These are phyloP conservation scores for Salvator merianae DNA, from an alignment of 2,113 vertebrate genomes.

Conservation along the genomic window DNA sequence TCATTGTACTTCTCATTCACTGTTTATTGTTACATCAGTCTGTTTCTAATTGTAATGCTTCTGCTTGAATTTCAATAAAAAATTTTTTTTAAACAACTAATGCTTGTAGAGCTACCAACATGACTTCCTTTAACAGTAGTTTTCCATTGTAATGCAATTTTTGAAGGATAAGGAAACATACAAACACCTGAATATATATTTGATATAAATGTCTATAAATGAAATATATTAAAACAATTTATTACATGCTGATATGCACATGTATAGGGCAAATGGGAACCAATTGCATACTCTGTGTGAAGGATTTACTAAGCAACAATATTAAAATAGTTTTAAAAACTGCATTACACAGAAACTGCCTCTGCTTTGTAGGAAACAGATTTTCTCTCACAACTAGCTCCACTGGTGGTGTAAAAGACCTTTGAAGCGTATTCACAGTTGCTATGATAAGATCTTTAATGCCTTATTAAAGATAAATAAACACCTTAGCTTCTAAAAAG, in stretches of 20 bases:
- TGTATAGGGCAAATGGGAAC: not conserved
- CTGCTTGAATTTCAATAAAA: no score
- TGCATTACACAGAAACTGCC: not conserved
- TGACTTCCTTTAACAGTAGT: not conserved
- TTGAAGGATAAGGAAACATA: not conserved
- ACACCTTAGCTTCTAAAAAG: not conserved
- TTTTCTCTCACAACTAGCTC: not conserved
- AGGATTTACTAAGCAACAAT: not conserved
- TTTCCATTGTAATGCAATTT: not conserved
- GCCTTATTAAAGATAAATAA: not conserved
- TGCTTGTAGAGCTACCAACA: not conserved
- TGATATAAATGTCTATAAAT: not conserved
- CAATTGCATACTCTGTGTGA: not conserved
- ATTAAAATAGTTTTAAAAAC: not conserved
- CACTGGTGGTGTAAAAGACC: not conserved
- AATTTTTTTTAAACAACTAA: no score
- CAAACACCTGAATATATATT: not conserved
- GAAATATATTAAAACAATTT: not conserved
- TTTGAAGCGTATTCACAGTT: not conserved
- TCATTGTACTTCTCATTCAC: no score
- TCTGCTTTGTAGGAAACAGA: not conserved
- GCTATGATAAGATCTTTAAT: not conserved
- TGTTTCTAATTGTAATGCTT: no score
- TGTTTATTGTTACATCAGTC: no score
- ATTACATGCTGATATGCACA: not conserved